phyloP scores from a whole-genome alignment of 2,113 vertebrate species.

The Sapajus apella region DNA sequence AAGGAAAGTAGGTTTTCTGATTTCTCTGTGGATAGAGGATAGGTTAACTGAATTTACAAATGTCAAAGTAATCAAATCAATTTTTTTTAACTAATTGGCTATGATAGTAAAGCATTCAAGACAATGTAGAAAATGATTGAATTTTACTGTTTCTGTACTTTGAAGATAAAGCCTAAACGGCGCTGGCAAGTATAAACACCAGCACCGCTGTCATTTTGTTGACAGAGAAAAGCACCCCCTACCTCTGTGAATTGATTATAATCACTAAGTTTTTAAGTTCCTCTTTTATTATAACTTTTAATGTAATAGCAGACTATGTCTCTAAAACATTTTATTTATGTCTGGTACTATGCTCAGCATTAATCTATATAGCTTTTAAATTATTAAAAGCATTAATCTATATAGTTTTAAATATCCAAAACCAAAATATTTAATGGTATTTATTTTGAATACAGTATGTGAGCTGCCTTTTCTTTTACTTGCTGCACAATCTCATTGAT shows the following conservation, averaged over 20 bases:
- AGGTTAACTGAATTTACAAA: background rate
- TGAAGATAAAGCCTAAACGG: background rate
- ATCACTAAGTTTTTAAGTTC: background rate
- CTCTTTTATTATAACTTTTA: background rate
- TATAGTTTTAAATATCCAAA: background rate
- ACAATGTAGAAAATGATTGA: background rate
- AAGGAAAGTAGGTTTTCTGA: background rate
- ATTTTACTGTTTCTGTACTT: background rate
- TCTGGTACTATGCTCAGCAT: background rate
- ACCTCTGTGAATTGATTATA: background rate
- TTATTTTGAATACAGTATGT: background rate
- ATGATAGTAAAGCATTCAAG: background rate
- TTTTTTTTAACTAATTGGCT: background rate
- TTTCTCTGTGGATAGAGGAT: background rate
- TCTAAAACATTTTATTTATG: background rate
- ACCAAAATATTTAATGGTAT: background rate
- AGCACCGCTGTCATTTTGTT: background rate
- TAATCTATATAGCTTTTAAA: background rate
- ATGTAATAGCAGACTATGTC: background rate
- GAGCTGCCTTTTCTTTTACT: background rate
- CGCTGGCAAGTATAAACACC: background rate
- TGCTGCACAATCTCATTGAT: background rate
- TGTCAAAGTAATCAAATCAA: slow-evolving; percentile 42
- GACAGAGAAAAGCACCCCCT: background rate
- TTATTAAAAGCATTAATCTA: background rate